Conservation (phyloP, 2,888 invertebrate genomes). For the Teinopalpus imperialis region DNA sequence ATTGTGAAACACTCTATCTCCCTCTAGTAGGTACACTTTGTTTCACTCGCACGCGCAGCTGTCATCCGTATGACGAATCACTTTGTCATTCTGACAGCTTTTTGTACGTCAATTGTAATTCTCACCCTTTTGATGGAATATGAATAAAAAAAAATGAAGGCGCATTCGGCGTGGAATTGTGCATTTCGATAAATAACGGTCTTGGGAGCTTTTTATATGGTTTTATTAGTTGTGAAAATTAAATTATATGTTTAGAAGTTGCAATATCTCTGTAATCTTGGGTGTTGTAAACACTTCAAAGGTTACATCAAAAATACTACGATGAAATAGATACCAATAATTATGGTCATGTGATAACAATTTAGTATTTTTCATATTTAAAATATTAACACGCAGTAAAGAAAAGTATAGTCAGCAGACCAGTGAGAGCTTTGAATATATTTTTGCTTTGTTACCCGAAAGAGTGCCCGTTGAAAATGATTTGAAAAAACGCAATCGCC, state of each 20-base stretch:
- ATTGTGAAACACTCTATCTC: conserved; percentile 49
- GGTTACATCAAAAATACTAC: no score
- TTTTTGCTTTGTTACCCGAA: no score
- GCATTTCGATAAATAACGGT: conserved; percentile 15
- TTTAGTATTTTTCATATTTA: no score
- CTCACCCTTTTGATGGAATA: conserved; percentile 62
- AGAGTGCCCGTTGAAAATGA: no score
- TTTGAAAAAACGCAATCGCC: no score
- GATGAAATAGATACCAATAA: no score
- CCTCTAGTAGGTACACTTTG: conserved; percentile 26
- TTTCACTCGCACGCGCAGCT: conserved; percentile 59
- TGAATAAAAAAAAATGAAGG: conserved; percentile 26
- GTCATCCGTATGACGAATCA: conserved; percentile 77
- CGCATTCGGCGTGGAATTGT: conserved; percentile 21
- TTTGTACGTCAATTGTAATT: conserved; percentile 66
- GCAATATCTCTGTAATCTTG: no score
- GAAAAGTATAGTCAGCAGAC: no score
- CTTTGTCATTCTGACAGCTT: conserved; percentile 76
- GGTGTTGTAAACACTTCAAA: no score
- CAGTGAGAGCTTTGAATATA: no score
- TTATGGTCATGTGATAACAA: no score
- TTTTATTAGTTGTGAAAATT: conserved; percentile 7
- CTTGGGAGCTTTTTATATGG: neutral
- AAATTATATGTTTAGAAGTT: conserved; percentile 9
- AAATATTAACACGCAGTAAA: no score